Evolutionary conservation across 2,113 vertebrate species (phyloP).

Genomic region (Cyprinus carpio): DNA sequence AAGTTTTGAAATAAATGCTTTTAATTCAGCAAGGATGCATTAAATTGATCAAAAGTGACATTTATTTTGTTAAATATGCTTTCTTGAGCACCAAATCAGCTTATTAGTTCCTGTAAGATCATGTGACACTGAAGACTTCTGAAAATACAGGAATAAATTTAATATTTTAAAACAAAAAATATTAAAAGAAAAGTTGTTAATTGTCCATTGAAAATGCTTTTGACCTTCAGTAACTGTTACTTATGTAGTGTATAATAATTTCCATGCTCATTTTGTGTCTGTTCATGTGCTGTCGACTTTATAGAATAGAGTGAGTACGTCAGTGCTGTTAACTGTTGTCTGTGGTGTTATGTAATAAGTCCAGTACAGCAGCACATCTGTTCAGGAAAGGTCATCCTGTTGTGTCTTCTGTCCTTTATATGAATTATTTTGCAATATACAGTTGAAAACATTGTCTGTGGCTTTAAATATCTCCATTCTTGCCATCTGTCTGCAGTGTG

Average conservation of each 20-base stretch:
- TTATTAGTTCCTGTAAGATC: too few relatives aligned
- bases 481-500: slow-evolving; percentile 81
- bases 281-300: not conserved
- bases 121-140: too few relatives aligned
- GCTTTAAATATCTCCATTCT: not conserved
- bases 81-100: too few relatives aligned
- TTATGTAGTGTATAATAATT: not conserved
- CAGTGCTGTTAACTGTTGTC: not conserved
- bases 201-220: not conserved
- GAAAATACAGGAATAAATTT: too few relatives aligned
- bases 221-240: not conserved
- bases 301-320: not conserved
- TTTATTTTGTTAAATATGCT: too few relatives aligned
- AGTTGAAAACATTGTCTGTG: not conserved
- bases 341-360: not conserved
- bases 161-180: too few relatives aligned
- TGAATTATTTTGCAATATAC: not conserved
- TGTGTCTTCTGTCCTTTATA: not conserved
- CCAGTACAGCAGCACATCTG: not conserved
- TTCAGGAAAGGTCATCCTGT: not conserved
- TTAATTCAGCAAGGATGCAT: not conserved
- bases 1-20: not conserved
- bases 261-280: not conserved
- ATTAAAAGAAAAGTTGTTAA: not conserved
- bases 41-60: too few relatives aligned